Evolutionary conservation across 1,140 invertebrate species (phyloP), one percentile per base, ranked within the genome.

Genomic region (Akabosia matsudoensis): DNA sequence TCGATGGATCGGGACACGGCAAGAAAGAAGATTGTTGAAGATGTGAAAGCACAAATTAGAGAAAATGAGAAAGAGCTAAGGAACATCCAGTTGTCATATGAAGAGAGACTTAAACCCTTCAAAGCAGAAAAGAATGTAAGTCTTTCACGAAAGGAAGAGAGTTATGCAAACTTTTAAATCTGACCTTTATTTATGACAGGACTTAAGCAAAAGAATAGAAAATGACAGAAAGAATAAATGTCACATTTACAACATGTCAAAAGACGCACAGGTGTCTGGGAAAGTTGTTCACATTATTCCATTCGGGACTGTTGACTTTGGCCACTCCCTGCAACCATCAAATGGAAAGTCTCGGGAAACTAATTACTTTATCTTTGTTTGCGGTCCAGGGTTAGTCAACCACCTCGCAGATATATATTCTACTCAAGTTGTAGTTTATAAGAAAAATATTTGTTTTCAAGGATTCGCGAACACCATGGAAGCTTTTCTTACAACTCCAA

Each of bases 241-340:
- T 14, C 87, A 89, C 83, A 82, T 90, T 16, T 89, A 85, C 79
- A 90, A 90, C 83, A 82, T 90, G 51, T 90, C 90, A 82, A 85
- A 86, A 77, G 89, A 90, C 83, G 87, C 88, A 10, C 85, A 86
- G 82, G 82, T 90, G 45, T 86, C 87, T 0, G 88, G 88, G 2
- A 85, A 87, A 80, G 86, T 90, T 73, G 83, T 88, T 33, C 85
- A 88, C 82, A 87, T 90, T 79, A 80, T 90, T 14, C 85, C 86
- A 37, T 78, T 80, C 1, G 86, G 86, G 18, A 82, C 82, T 24
- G 87, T 84, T 45, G 84, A 83, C 7, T 84, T 90, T 54, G 89
- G 89, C 28, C 30, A 28, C 4, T 10, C 24, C 54, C 37, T 13
- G 54, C 14, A 67, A 30, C 86, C 85, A 70, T 76, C 82, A 1